Conservation (phyloP, 2,797 vertebrate species). For the Phoeniculus purpureus region DNA sequence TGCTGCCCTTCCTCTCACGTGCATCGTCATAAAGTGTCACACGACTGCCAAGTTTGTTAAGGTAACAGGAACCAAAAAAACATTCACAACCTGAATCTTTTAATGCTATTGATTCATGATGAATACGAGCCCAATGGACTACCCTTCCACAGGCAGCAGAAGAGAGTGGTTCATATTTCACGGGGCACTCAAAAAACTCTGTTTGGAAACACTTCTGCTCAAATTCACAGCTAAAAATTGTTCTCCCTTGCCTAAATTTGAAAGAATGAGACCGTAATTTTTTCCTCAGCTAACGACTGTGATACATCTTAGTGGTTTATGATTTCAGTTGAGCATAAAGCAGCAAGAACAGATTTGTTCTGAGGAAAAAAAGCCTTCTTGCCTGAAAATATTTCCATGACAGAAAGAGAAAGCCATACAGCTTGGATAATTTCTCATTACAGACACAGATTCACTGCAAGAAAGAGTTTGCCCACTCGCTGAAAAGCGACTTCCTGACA, state of each 20-base stretch:
- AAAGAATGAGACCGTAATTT: not conserved
- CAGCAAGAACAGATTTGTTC: not conserved
- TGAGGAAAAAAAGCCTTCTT: not conserved
- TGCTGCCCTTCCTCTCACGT: conserved; percentile 27
- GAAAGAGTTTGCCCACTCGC: not conserved
- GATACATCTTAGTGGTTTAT: not conserved
- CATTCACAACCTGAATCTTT: conserved; percentile 46
- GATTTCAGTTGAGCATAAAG: not conserved
- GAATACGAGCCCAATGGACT: conserved; percentile 10
- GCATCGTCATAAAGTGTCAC: conserved; percentile 62
- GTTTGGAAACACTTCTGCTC: not conserved
- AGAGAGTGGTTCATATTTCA: not conserved
- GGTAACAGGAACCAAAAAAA: conserved; percentile 42
- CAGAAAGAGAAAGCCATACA: not conserved
- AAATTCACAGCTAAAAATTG: not conserved
- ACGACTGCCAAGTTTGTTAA: conserved; percentile 61
- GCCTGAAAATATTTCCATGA: not conserved
- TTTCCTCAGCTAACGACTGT: not conserved
- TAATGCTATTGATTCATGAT: conserved; percentile 6
- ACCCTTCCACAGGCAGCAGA: not conserved
- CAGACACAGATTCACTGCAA: conserved; percentile 7
- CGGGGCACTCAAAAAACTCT: not conserved
- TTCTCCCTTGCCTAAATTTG: not conserved
- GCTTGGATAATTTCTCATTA: conserved; percentile 35
- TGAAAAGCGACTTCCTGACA: not conserved